Evolutionary conservation across 2,113 vertebrate genomes (phyloP).

Genomic region (Lates calcarifer): DNA sequence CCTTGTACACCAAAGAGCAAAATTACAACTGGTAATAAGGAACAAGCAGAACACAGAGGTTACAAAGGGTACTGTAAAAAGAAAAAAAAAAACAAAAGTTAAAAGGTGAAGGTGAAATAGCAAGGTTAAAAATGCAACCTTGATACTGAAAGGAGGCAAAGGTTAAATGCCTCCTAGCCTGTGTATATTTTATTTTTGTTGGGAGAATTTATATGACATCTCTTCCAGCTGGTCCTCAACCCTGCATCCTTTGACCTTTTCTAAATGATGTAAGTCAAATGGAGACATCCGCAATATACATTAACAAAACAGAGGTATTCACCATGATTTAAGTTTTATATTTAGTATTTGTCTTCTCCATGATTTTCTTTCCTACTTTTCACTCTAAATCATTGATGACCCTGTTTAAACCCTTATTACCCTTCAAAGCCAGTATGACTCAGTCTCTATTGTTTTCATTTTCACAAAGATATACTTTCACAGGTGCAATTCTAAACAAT

Average conservation of each 20-base stretch:
- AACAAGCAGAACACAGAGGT: not conserved
- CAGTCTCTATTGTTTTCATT: not conserved
- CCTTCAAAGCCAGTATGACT: not conserved
- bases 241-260: not conserved
- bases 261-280: not conserved
- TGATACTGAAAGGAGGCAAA: not conserved
- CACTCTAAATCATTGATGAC: not conserved
- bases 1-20: not conserved
- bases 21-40: not conserved
- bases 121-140: not conserved
- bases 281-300: too few relatives aligned
- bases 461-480: not conserved
- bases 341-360: not conserved
- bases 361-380: not conserved
- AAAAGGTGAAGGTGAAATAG: not conserved
- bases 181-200: not conserved
- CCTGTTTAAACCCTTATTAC: not conserved
- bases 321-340: not conserved
- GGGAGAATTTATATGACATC: not conserved
- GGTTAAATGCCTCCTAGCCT: constrained; percentile 10
- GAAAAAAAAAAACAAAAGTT: not conserved
- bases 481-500: constrained; percentile 8
- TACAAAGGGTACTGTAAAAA: not conserved
- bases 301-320: not conserved
- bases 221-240: not conserved